Percentiles rank a stretch among this genome's conserved stretches.
Evolutionary conservation across 2,888 invertebrate species (phyloP).

Genomic region (Apodemia zela): DNA sequence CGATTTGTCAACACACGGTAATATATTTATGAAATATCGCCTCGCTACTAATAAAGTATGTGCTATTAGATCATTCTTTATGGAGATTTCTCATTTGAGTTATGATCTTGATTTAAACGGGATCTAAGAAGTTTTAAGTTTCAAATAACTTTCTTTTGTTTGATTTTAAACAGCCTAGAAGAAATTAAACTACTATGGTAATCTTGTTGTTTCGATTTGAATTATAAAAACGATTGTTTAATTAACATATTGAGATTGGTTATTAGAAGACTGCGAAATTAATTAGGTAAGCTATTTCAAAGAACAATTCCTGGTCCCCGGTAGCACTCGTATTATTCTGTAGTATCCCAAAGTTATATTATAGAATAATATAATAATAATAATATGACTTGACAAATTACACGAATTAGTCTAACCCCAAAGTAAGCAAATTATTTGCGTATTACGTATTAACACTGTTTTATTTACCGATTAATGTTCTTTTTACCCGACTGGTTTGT

Average conservation of each 20-base stretch:
- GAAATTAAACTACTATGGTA: not conserved
- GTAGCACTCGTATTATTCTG: too few relatives aligned
- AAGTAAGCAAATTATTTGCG: too few relatives aligned
- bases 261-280: not conserved
- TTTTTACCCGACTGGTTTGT: too few relatives aligned
- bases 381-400: too few relatives aligned
- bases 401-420: too few relatives aligned
- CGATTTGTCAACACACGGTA: slow-evolving; percentile 5
- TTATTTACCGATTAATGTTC: too few relatives aligned
- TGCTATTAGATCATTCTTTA: slow-evolving; percentile 1
- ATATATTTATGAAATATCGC: slow-evolving; percentile 11
- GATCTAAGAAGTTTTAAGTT: not conserved
- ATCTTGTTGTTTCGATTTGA: not conserved
- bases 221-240: not conserved
- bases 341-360: too few relatives aligned
- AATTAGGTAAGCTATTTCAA: too few relatives aligned
- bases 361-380: too few relatives aligned
- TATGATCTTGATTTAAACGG: slow-evolving; percentile 1
- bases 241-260: not conserved
- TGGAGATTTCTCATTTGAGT: slow-evolving; percentile 6
- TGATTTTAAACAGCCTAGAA: not conserved
- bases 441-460: too few relatives aligned
- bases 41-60: slow-evolving; percentile 1
- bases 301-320: too few relatives aligned
- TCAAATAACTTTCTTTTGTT: slow-evolving; percentile 14